Percentiles rank a stretch among this genome's conserved stretches.
These are phyloP conservation scores for Aricia artaxerxes DNA, from an alignment of 2,888 invertebrate species.

Conservation along the genomic window DNA sequence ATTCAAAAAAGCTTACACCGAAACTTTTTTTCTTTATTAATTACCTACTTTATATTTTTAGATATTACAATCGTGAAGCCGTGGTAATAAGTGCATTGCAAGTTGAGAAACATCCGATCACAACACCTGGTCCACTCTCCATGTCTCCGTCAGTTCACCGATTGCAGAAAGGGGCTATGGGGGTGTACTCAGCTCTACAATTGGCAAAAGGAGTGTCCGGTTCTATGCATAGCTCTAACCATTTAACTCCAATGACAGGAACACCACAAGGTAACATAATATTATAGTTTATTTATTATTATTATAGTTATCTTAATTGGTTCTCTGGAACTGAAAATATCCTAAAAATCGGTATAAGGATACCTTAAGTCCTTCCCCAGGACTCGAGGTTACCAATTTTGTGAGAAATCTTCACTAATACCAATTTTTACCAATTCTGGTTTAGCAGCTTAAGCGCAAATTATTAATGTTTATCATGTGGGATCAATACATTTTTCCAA, in stretches of 20 bases:
- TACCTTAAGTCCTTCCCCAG: neutral
- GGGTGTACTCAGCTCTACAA: constrained; percentile 74
- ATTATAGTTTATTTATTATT: neutral
- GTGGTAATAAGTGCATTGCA: constrained; percentile 95
- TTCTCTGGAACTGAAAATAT: too few relatives aligned
- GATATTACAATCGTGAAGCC: constrained; percentile 95
- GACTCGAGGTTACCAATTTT: neutral
- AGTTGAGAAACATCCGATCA: constrained; percentile 94
- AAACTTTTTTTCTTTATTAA: neutral
- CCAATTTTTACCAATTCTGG: neutral
- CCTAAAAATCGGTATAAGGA: neutral
- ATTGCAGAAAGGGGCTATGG: constrained; percentile 75
- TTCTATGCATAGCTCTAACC: constrained; percentile 76
- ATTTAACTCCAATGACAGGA: constrained; percentile 85
- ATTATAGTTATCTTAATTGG: neutral
- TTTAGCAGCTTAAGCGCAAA: neutral
- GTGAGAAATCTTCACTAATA: neutral
- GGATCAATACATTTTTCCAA: too few relatives aligned
- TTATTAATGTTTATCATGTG: too few relatives aligned
- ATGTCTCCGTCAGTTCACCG: constrained; percentile 84
- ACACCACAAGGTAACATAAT: constrained; percentile 65
- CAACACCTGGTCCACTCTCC: constrained; percentile 90
- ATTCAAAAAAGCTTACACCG: neutral
- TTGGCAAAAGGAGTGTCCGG: constrained; percentile 74
- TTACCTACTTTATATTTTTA: constrained; percentile 50